Evolutionary conservation across 2,797 vertebrate species (phyloP).

Genomic region (Premnoplex brunnescens): DNA sequence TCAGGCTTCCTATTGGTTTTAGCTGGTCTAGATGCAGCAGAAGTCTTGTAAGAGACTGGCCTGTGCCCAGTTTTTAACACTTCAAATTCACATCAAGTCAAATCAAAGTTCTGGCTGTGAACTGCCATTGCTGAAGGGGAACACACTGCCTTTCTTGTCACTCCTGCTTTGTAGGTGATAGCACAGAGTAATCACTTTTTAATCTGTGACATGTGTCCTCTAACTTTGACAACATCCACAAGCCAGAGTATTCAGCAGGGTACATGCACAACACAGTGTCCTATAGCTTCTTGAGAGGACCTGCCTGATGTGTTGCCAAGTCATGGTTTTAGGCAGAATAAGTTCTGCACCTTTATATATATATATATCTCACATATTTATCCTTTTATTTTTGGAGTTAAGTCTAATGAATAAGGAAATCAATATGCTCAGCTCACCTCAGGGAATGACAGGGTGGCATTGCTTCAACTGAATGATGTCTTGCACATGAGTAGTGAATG

Average conservation of each 20-base stretch:
- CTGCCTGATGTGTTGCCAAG: neutral
- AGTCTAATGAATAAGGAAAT: neutral
- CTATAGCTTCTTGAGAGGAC: neutral
- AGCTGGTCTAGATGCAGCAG: neutral
- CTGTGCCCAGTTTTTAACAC: neutral
- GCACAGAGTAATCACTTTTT: neutral
- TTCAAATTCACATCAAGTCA: neutral
- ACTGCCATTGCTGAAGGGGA: neutral
- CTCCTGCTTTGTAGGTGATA: neutral
- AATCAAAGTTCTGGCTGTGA: neutral
- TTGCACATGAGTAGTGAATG: accelerated
- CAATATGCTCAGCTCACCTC: neutral
- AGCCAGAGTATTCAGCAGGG: neutral
- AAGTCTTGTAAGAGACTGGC: neutral
- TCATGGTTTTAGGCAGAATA: neutral
- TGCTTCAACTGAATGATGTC: neutral
- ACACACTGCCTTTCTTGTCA: neutral
- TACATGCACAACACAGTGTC: neutral
- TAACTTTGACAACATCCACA: neutral
- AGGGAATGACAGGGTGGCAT: neutral
- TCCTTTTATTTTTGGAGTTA: neutral
- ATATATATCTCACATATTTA: neutral
- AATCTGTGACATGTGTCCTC: neutral
- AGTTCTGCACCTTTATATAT: neutral
- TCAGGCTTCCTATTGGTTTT: neutral